Percentiles rank a stretch among this genome's conserved stretches.
These are phyloP conservation scores for Glossosoma conforme DNA, from an alignment of 1,140 invertebrate species.

Conservation along the genomic window DNA sequence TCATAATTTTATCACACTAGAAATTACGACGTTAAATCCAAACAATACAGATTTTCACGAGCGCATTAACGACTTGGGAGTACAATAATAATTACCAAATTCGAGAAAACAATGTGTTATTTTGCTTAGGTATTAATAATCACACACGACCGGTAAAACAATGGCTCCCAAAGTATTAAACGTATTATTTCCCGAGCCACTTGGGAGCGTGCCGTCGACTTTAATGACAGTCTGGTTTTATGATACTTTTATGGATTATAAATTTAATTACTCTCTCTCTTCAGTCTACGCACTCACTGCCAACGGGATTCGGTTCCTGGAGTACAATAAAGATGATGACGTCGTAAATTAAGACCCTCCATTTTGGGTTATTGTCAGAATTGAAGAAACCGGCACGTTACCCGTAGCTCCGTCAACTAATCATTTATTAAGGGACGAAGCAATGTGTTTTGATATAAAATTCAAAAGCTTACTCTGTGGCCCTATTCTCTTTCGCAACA, in stretches of 20 bases:
- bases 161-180: too few species aligned
- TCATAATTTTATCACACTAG: too few species aligned
- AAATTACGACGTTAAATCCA: too few species aligned
- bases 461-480: conserved; percentile 13
- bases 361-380: neutral
- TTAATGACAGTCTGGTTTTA: neutral
- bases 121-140: too few species aligned
- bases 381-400: neutral
- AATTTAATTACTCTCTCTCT: conserved; percentile 3
- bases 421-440: conserved; percentile 16
- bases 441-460: conserved; percentile 11
- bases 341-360: conserved; percentile 8
- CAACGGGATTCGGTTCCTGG: conserved; percentile 5
- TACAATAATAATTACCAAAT: too few species aligned
- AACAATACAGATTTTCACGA: too few species aligned
- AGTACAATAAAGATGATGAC: neutral
- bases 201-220: neutral
- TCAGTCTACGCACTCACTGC: neutral
- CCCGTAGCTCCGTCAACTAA: neutral
- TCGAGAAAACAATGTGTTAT: too few species aligned
- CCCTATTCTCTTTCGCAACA: too few species aligned
- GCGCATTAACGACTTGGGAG: too few species aligned
- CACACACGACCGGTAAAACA: too few species aligned
- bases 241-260: conserved; percentile 8
- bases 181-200: too few species aligned